A percentile compares a stretch with the other conserved stretches of the same genome.
phyloP scores from a whole-genome alignment of 2,113 vertebrate genomes.

The Morone chrysops region DNA sequence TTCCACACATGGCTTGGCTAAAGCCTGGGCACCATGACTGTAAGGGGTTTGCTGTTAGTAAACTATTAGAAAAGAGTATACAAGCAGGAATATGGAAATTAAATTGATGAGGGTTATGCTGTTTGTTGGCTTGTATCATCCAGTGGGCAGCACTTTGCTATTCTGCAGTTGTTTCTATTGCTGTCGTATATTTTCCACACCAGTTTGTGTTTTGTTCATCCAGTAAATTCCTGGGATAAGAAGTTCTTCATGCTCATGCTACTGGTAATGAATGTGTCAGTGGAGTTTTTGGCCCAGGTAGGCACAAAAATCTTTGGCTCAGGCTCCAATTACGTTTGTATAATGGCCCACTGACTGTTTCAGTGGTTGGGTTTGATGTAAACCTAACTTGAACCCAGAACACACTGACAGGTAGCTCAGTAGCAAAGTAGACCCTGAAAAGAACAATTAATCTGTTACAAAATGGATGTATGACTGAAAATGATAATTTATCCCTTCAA shows the following conservation, averaged over 20 bases:
- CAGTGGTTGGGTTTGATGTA: slow-evolving; percentile 33
- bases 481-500: neutral
- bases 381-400: slow-evolving; percentile 38
- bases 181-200: slow-evolving; percentile 28
- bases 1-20: neutral
- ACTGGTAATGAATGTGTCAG: slow-evolving; percentile 44
- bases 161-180: slow-evolving; percentile 13
- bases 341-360: slow-evolving; percentile 42
- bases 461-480: neutral
- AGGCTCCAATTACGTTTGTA: slow-evolving; percentile 48
- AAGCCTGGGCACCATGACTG: neutral
- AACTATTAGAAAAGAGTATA: slow-evolving; percentile 1
- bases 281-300: slow-evolving; percentile 45
- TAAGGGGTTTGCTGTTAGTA: slow-evolving; percentile 9
- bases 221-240: slow-evolving; percentile 36
- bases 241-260: slow-evolving; percentile 31
- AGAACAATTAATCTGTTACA: slow-evolving; percentile 29
- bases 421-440: slow-evolving; percentile 3
- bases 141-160: neutral
- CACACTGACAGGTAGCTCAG: slow-evolving; percentile 32
- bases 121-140: neutral
- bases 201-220: slow-evolving; percentile 44
- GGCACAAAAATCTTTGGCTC: slow-evolving; percentile 13
- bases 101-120: neutral
- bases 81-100: neutral